Percentiles rank a stretch among this genome's conserved stretches.
phyloP scores from a whole-genome alignment of 2,113 vertebrate genomes.

The Geothlypis trichas region DNA sequence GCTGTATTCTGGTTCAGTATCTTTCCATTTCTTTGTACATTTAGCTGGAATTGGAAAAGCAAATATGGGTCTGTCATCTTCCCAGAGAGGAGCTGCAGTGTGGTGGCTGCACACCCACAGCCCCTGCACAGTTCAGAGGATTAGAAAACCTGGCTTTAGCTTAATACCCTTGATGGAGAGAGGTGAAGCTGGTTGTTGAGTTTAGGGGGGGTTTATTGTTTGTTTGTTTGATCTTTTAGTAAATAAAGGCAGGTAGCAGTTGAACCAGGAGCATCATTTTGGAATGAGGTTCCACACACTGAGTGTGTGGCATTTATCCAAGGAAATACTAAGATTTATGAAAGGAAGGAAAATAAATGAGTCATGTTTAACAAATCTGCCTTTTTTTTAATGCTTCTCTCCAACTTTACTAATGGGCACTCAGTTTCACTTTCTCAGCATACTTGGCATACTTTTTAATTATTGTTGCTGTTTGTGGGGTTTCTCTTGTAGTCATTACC shows the following conservation, averaged over 20 bases:
- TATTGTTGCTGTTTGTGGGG: not conserved
- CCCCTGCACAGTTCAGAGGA: not conserved
- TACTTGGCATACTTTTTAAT: not conserved
- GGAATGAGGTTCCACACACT: not conserved
- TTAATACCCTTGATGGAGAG: not conserved
- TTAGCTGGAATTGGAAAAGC: not conserved
- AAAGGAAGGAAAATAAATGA: not conserved
- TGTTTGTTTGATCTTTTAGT: not conserved
- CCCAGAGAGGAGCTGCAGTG: not conserved
- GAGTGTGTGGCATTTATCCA: not conserved
- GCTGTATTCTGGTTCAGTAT: not conserved
- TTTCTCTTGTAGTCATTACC: not conserved
- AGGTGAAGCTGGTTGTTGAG: not conserved
- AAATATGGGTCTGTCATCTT: not conserved
- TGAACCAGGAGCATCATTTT: not conserved
- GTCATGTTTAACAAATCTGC: slow-evolving; percentile 5
- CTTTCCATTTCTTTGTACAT: not conserved
- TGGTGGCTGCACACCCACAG: not conserved
- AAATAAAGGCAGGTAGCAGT: not conserved
- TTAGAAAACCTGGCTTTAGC: not conserved
- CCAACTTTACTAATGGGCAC: slow-evolving; percentile 4
- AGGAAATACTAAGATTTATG: not conserved
- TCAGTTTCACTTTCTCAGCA: not conserved
- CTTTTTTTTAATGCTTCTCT: slow-evolving; percentile 1
- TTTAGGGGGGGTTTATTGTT: not conserved